Conservation (phyloP, 2,888 invertebrate species). For the Caenorhabditis sp. region DNA sequence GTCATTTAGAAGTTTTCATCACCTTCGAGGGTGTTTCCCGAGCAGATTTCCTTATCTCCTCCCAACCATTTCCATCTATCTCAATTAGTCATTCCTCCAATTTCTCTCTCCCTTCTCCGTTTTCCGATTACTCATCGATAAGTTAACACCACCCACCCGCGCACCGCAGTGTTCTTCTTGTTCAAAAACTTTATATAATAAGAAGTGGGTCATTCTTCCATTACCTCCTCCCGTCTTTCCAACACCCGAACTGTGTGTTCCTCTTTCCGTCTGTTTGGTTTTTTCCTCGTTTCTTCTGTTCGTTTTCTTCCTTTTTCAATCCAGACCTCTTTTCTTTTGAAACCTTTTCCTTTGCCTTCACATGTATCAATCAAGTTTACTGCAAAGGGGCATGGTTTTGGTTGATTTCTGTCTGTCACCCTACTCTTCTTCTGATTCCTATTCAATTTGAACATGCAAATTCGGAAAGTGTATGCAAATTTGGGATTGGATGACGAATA, state of each 20-base stretch:
- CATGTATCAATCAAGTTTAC: constrained; percentile 55
- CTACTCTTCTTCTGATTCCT: constrained; percentile 1
- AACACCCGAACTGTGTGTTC: constrained; percentile 40
- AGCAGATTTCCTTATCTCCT: constrained; percentile 16
- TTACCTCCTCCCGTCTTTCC: constrained; percentile 27
- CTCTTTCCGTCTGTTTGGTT: constrained; percentile 7
- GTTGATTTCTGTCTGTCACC: background rate
- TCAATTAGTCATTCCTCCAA: constrained; percentile 37
- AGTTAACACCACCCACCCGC: constrained; percentile 59
- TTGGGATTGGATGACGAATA: constrained; percentile 4
- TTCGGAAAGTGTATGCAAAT: constrained; percentile 44
- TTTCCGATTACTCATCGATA: constrained; percentile 60
- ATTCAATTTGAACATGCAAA: constrained; percentile 45
- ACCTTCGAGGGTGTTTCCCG: constrained; percentile 38
- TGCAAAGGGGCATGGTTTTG: constrained; percentile 4
- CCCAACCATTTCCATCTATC: constrained; percentile 7
- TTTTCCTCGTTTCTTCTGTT: constrained; percentile 5
- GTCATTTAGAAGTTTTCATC: constrained; percentile 39
- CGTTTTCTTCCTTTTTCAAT: background rate
- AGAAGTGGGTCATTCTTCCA: constrained; percentile 57
- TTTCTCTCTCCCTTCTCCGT: constrained; percentile 17
- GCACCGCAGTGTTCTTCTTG: constrained; percentile 14
- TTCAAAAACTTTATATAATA: constrained; percentile 48
- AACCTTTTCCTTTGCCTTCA: constrained; percentile 7
- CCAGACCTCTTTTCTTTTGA: constrained; percentile 4